A percentile compares a stretch with the other conserved stretches of the same genome.
Conservation (phyloP, 2,797 vertebrate species). For the Orestias chungarensis region DNA sequence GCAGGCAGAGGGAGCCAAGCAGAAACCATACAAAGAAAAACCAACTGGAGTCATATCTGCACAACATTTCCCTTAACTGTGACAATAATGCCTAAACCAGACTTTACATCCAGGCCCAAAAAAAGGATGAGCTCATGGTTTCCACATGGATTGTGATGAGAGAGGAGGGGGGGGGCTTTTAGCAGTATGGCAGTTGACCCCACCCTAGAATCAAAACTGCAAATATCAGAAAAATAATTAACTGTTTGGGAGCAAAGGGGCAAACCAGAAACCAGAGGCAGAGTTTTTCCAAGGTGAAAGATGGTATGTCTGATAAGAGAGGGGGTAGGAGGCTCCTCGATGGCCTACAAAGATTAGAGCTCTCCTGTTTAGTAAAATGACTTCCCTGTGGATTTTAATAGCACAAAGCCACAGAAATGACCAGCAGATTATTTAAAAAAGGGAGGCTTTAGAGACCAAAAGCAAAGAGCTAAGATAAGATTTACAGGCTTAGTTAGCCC, state of each 20-base stretch:
- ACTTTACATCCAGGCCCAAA: constrained; percentile 73
- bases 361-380: constrained; percentile 32
- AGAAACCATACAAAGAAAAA: constrained; percentile 33
- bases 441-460: constrained; percentile 52
- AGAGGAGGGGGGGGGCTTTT: constrained; percentile 48
- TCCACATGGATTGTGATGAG: constrained; percentile 62
- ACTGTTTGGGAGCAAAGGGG: constrained; percentile 6
- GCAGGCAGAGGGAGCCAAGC: constrained; percentile 62
- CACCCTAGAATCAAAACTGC: constrained; percentile 77
- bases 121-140: constrained; percentile 77
- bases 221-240: constrained; percentile 51
- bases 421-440: constrained; percentile 31
- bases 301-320: constrained; percentile 59
- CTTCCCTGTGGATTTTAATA: constrained; percentile 21
- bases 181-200: constrained; percentile 75
- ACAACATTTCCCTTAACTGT: constrained; percentile 42
- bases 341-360: constrained; percentile 59
- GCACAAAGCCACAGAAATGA: constrained; percentile 44
- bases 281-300: constrained; percentile 27
- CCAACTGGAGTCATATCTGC: constrained; percentile 18
- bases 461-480: constrained; percentile 62
- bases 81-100: constrained; percentile 77
- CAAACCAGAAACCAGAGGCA: constrained; percentile 13
- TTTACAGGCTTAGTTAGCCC: constrained; percentile 71
- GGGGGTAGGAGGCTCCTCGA: constrained; percentile 42